phyloP scores from a whole-genome alignment of 2,888 invertebrate genomes.

The Apocheima hispidaria region DNA sequence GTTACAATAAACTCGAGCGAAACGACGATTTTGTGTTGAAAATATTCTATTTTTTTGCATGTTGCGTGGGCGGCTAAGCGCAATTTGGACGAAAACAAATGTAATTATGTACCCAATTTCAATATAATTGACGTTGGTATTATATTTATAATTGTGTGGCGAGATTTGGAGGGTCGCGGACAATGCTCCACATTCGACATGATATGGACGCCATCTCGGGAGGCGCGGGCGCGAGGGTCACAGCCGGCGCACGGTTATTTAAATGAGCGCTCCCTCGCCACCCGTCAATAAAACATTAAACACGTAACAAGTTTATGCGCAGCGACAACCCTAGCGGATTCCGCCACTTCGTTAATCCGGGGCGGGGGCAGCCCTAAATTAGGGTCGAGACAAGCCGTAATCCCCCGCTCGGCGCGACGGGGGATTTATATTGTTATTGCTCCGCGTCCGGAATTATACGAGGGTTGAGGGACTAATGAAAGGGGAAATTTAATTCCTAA shows the following conservation, averaged over 20 bases:
- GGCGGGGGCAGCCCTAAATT: slow-evolving; percentile 86
- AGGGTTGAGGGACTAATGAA: slow-evolving; percentile 87
- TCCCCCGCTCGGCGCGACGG: slow-evolving; percentile 86
- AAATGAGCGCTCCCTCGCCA: slow-evolving; percentile 82
- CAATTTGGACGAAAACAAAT: slow-evolving; percentile 31
- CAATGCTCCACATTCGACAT: slow-evolving; percentile 42
- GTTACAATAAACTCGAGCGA: slow-evolving; percentile 40
- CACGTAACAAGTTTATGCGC: slow-evolving; percentile 86
- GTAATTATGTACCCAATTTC: neutral
- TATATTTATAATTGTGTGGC: slow-evolving; percentile 12
- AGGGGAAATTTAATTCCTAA: slow-evolving; percentile 87
- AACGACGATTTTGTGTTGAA: slow-evolving; percentile 42
- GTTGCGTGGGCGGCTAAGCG: slow-evolving; percentile 39
- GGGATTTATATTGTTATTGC: slow-evolving; percentile 87
- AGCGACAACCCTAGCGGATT: slow-evolving; percentile 86
- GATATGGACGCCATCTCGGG: slow-evolving; percentile 38
- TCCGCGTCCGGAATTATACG: slow-evolving; percentile 86
- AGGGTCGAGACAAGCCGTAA: slow-evolving; percentile 87
- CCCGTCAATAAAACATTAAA: slow-evolving; percentile 86
- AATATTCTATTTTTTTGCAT: slow-evolving; percentile 43
- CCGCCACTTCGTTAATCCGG: slow-evolving; percentile 86
- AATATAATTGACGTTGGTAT: slow-evolving; percentile 1
- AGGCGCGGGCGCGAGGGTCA: slow-evolving; percentile 50
- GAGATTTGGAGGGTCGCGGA: slow-evolving; percentile 25
- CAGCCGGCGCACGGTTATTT: slow-evolving; percentile 73